Percentiles rank a stretch among this genome's conserved stretches.
These are phyloP conservation scores for Ariopsis seemanni DNA, from an alignment of 2,113 vertebrate species.

Conservation along the genomic window DNA sequence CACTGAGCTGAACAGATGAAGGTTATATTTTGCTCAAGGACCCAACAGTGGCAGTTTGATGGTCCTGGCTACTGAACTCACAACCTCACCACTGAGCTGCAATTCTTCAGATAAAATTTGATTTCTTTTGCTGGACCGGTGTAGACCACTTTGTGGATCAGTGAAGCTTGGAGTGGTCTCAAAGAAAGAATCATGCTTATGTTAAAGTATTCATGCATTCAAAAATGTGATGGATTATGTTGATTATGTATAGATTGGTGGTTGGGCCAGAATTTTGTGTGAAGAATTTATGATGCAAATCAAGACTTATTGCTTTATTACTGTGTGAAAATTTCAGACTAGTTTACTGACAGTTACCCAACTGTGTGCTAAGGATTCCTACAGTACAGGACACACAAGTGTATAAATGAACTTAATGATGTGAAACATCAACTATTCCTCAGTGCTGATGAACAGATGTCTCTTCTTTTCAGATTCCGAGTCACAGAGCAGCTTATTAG, in stretches of 20 bases:
- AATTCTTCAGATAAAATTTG: not conserved
- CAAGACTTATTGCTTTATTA: not conserved
- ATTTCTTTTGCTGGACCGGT: not conserved
- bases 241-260: not conserved
- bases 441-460: not conserved
- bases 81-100: not conserved
- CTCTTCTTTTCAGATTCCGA: not conserved
- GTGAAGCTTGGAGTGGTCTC: not conserved
- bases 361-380: not conserved
- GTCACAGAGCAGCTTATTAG: not conserved
- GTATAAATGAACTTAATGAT: not conserved
- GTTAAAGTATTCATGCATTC: not conserved
- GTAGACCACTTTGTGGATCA: not conserved
- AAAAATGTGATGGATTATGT: not conserved
- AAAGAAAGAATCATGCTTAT: not conserved
- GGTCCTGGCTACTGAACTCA: not conserved
- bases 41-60: not conserved
- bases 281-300: not conserved
- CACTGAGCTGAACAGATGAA: no score
- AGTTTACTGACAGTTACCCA: not conserved
- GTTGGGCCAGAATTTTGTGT: not conserved
- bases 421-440: not conserved
- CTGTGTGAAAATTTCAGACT: not conserved
- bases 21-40: no score
- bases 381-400: not conserved